phyloP scores from a whole-genome alignment of 2,888 invertebrate species.

The Pelosia muscerda region DNA sequence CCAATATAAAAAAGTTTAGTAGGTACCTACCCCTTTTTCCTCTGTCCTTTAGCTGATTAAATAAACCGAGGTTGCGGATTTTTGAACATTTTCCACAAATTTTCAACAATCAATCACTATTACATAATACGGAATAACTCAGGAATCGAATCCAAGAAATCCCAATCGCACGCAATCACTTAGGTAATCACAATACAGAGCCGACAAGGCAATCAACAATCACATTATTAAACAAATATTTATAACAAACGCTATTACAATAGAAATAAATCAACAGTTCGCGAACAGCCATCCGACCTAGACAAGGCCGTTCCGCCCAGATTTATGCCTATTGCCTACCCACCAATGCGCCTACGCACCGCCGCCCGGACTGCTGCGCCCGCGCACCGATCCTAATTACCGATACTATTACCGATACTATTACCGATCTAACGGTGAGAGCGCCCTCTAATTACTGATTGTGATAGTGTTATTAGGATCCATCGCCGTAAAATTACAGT shows the following conservation, averaged over 20 bases:
- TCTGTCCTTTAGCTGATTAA: too few relatives aligned
- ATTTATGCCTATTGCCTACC: constrained; percentile 38
- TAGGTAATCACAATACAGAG: neutral
- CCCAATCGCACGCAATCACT: neutral
- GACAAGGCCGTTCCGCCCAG: constrained; percentile 25
- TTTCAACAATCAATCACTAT: too few relatives aligned
- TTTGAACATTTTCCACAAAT: too few relatives aligned
- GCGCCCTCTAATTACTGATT: constrained; percentile 70
- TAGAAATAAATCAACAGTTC: constrained; percentile 31
- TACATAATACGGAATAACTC: too few relatives aligned
- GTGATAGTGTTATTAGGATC: constrained; percentile 49
- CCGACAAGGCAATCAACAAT: constrained; percentile 5
- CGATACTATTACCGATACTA: constrained; percentile 56
- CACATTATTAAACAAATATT: neutral
- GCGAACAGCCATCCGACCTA: constrained; percentile 29
- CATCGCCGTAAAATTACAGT: constrained; percentile 30
- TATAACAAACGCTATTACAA: constrained; percentile 23
- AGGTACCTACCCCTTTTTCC: too few relatives aligned
- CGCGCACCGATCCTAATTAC: constrained; percentile 60
- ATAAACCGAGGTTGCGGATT: too few relatives aligned
- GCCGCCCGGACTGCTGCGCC: neutral
- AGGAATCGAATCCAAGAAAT: neutral
- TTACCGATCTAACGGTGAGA: constrained; percentile 70
- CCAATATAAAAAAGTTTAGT: too few relatives aligned
- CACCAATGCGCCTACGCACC: constrained; percentile 8